A percentile compares a stretch with the other conserved stretches of the same genome.
phyloP scores from a whole-genome alignment of 2,797 vertebrate species.

The Pyrocephalus nanus region DNA sequence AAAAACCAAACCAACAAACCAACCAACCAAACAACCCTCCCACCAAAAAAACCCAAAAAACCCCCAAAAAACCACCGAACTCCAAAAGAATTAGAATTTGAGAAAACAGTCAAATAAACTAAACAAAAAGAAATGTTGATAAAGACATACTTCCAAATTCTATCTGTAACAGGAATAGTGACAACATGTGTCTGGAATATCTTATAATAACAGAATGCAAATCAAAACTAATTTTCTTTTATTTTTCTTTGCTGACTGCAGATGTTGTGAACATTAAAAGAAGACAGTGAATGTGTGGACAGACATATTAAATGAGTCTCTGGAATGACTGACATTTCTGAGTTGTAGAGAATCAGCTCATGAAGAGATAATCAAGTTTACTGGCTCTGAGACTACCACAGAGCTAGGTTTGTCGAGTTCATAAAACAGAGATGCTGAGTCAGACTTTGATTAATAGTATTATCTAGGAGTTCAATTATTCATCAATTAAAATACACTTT shows the following conservation, averaged over 20 bases:
- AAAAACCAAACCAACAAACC: background rate
- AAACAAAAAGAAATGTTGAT: background rate
- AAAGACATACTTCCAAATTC: background rate
- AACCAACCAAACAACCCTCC: background rate
- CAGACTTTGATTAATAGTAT: background rate
- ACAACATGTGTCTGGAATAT: background rate
- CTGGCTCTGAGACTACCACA: conserved; percentile 28
- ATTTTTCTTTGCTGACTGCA: conserved; percentile 50
- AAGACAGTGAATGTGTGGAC: background rate
- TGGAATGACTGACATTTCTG: conserved; percentile 26
- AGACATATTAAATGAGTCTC: conserved; percentile 23
- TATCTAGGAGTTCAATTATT: background rate
- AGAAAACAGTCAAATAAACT: background rate
- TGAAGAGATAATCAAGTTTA: conserved; percentile 31
- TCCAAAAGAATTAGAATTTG: background rate
- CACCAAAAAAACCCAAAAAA: background rate
- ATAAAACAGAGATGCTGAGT: conserved; percentile 26
- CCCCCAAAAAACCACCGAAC: no score
- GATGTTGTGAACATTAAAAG: conserved; percentile 56
- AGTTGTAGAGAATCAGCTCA: conserved; percentile 15
- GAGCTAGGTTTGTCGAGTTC: background rate
- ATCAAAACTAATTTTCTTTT: conserved; percentile 36
- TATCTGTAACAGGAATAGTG: background rate
- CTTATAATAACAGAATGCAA: conserved; percentile 35
- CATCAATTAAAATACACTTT: background rate